A percentile compares a stretch with the other conserved stretches of the same genome.
Conservation (phyloP, 2,797 vertebrate genomes). For the Gambusia yucatana region DNA sequence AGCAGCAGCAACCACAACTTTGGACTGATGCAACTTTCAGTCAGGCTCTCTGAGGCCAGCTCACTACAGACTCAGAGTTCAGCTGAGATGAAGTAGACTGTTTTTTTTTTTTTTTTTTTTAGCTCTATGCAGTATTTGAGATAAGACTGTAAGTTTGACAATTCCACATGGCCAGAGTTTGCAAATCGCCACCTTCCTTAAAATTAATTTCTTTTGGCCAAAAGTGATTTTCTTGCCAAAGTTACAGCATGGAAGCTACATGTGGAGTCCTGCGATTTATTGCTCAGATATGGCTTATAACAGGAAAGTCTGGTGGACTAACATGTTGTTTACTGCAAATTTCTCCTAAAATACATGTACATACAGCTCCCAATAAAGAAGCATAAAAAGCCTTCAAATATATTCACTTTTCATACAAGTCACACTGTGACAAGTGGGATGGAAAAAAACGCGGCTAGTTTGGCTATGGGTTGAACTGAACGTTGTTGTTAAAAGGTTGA, state of each 20-base stretch:
- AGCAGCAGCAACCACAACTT: conserved; percentile 13
- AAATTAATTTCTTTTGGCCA: no score
- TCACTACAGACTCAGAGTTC: background rate
- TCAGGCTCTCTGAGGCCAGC: conserved; percentile 1
- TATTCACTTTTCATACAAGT: background rate
- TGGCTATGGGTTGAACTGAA: background rate
- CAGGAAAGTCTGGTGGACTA: background rate
- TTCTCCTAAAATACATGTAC: background rate
- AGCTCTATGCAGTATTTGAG: background rate
- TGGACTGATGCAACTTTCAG: conserved; percentile 38
- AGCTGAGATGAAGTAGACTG: background rate
- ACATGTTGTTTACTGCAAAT: background rate
- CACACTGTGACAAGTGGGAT: background rate
- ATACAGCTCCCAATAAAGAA: background rate
- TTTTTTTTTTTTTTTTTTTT: background rate
- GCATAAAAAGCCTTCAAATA: background rate
- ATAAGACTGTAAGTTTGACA: background rate
- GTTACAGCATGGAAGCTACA: background rate
- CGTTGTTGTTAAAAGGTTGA: background rate
- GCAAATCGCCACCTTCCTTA: background rate
- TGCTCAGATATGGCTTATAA: background rate
- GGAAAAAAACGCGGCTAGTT: background rate
- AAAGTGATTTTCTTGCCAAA: no score
- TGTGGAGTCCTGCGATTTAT: background rate
- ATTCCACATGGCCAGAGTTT: background rate